Conservation (phyloP, 2,113 vertebrate genomes). For the Meles meles region DNA sequence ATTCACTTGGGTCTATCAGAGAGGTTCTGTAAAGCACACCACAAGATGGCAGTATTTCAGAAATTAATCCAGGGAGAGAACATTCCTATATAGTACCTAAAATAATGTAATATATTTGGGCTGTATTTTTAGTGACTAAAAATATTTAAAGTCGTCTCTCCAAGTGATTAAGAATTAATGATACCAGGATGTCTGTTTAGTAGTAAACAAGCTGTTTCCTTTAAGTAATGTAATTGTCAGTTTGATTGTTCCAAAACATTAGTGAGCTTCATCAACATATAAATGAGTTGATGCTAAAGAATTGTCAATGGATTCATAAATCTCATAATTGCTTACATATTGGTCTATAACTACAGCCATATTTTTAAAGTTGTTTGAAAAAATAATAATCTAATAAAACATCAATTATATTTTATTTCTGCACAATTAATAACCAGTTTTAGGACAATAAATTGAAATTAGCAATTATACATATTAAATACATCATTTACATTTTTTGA, state of each 20-base stretch:
- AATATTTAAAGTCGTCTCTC: slow-evolving; percentile 31
- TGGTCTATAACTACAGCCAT: slow-evolving; percentile 11
- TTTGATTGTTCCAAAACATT: slow-evolving; percentile 55
- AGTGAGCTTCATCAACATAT: slow-evolving; percentile 51
- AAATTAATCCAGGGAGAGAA: slow-evolving; percentile 22
- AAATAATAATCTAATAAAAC: slow-evolving; percentile 24
- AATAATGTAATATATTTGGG: not conserved
- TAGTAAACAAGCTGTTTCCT: slow-evolving; percentile 56
- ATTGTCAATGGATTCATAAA: slow-evolving; percentile 51
- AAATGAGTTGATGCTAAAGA: slow-evolving; percentile 53
- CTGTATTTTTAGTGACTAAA: slow-evolving; percentile 35
- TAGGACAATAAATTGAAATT: slow-evolving; percentile 37
- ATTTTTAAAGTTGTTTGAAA: slow-evolving; percentile 31
- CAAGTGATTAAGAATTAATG: slow-evolving; percentile 63
- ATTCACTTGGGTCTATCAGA: not conserved
- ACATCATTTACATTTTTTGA: not conserved
- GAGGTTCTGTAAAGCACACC: slow-evolving; percentile 21
- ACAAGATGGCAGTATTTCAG: slow-evolving; percentile 74
- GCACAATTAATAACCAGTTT: slow-evolving; percentile 11
- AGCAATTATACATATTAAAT: not conserved
- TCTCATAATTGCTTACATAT: slow-evolving; percentile 39
- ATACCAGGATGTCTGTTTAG: not conserved
- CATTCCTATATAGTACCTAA: not conserved
- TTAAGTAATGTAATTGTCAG: slow-evolving; percentile 59
- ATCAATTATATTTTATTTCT: slow-evolving; percentile 50